Conservation (phyloP, 2,888 invertebrate species). For the Automeris io region DNA sequence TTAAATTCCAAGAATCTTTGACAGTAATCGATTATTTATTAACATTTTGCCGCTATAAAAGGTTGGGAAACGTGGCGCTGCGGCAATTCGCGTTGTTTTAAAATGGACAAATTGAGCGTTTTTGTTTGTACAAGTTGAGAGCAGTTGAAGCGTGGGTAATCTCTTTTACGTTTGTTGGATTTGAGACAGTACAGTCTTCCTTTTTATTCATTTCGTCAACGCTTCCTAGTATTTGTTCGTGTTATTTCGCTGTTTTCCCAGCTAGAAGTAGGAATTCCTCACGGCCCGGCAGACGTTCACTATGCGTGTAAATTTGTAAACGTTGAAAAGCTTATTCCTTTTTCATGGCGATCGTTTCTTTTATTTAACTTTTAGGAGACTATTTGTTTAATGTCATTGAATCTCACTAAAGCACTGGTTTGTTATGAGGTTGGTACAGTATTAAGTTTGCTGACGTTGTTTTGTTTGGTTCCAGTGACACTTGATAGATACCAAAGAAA, state of each 20-base stretch:
- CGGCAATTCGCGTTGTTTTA: constrained; percentile 66
- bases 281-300: constrained; percentile 50
- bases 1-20: too few relatives aligned
- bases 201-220: constrained; percentile 65
- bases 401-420: too few relatives aligned
- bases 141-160: constrained; percentile 72
- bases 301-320: constrained; percentile 68
- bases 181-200: constrained; percentile 53
- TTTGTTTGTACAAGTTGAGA: constrained; percentile 73
- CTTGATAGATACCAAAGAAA: too few relatives aligned
- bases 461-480: too few relatives aligned
- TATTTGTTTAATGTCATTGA: too few relatives aligned
- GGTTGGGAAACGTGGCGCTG: too few relatives aligned
- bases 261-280: constrained; percentile 38
- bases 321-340: constrained; percentile 38
- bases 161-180: constrained; percentile 72
- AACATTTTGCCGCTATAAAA: too few relatives aligned
- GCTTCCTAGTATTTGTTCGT: constrained; percentile 52
- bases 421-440: too few relatives aligned
- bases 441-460: too few relatives aligned
- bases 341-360: constrained; percentile 26
- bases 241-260: constrained; percentile 42
- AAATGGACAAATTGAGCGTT: constrained; percentile 63
- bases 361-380: constrained; percentile 35
- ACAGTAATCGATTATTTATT: too few relatives aligned